Base-by-base conservation (phyloP, 1,140 invertebrate genomes). In the Cecropterus lyciades region DNA sequence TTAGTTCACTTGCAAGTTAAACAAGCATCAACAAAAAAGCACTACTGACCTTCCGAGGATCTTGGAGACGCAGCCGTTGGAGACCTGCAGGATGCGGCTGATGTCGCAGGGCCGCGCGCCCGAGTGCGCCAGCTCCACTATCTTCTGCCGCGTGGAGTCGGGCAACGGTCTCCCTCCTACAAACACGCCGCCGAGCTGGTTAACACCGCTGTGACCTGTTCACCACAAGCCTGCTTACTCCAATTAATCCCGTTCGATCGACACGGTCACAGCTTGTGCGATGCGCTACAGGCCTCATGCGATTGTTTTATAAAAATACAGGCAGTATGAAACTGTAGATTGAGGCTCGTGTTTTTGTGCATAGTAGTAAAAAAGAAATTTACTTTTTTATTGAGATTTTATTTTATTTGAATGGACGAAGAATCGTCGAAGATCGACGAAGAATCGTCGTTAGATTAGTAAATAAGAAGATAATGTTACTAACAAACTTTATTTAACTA, bases 91-190 rank as follows among this genome's bases (percentile, higher is more conserved):
- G 75, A 99, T 98, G 45, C 99, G 95, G 24, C 98, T 98, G 84
- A 99, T 99, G 93, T 99, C 99, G 93, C 99, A 99, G 3, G 99
- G 99, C 71, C 99, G 92, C 7, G 98, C 98, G 3, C 99, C 99
- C 6, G 97, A 97, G 91, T 99, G 98, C 14, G 99, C 98, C 84
- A 99, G 93, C 92, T 99, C 98, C 68, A 99, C 98, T 80, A 99
- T 99, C 94, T 98, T 97, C 93, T 99, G 98, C 68, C 99, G 94
- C 43, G 98, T 99, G 49, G 97, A 97, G 93, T 99, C 99, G 0
- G 99, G 99, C 80, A 99, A 93, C 6, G 99, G 99, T 67, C 99
- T 94, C 16, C 99, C 99, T 92, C 99, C 99, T 67, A 99, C 98
- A 94, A 99, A 99, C 56, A 99, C 98, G 40, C 99, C 99, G 62